A percentile compares a stretch with the other conserved stretches of the same genome.
Conservation (phyloP, 2,113 vertebrate genomes). For the Vombatus ursinus region DNA sequence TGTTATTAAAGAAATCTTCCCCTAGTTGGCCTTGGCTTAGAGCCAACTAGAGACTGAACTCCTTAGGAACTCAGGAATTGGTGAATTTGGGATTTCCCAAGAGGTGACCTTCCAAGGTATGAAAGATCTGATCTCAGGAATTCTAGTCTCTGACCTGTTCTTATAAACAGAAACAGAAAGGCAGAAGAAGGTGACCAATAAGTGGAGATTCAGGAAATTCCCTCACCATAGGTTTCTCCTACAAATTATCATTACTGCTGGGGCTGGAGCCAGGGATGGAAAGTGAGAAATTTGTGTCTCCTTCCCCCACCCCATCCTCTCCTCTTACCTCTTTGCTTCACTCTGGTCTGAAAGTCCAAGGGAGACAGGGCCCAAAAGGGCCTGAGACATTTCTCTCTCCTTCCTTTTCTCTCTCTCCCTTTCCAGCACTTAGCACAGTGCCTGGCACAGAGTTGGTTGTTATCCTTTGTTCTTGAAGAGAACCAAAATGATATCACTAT, state of each 20-base stretch:
- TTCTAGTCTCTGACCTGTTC: background rate
- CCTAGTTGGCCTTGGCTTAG: background rate
- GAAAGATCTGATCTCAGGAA: background rate
- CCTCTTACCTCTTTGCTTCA: background rate
- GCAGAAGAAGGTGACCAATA: background rate
- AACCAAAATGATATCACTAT: no score
- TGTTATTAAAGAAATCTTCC: background rate
- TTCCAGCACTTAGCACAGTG: background rate
- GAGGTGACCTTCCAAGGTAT: background rate
- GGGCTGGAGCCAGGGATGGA: background rate
- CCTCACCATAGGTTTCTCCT: background rate
- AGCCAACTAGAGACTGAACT: background rate
- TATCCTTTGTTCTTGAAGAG: no score
- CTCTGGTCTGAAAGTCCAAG: background rate
- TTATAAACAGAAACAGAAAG: background rate
- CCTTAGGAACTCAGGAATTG: background rate
- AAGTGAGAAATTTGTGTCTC: background rate
- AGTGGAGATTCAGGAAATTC: background rate
- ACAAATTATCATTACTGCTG: background rate
- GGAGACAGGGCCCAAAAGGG: background rate
- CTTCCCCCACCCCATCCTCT: background rate
- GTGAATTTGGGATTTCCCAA: background rate
- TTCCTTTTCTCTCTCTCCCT: background rate
- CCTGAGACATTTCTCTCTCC: background rate
- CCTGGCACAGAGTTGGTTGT: no score